A percentile compares a stretch with the other conserved stretches of the same genome.
phyloP scores from a whole-genome alignment of 2,797 vertebrate genomes.

The Monodelphis domestica region DNA sequence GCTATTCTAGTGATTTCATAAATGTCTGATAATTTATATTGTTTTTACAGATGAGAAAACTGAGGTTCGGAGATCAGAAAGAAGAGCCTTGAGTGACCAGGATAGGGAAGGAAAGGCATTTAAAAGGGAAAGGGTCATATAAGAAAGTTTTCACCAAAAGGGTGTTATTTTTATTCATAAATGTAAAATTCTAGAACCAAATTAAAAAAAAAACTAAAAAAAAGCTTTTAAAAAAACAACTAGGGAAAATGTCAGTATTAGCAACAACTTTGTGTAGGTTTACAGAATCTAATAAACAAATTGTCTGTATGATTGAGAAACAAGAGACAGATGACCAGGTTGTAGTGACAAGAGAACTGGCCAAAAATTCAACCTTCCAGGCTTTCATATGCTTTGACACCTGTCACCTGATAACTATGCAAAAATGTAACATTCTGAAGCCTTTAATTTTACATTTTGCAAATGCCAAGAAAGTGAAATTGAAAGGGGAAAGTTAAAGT shows the following conservation, averaged over 20 bases:
- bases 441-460: conserved; percentile 82
- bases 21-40: not conserved
- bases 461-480: conserved; percentile 74
- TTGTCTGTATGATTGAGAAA: conserved; percentile 8
- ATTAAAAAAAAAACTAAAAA: too few relatives aligned
- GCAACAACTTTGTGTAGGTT: not conserved
- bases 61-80: not conserved
- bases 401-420: conserved; percentile 77
- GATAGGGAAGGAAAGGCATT: not conserved
- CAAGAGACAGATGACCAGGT: not conserved
- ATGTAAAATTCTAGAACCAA: not conserved
- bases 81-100: not conserved
- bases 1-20: rapidly evolving
- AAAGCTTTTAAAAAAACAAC: too few relatives aligned
- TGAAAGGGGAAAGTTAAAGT: conserved; percentile 78
- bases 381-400: conserved; percentile 80
- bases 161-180: not conserved
- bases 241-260: not conserved
- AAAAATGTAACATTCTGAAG: conserved; percentile 83
- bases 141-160: not conserved
- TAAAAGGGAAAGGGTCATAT: not conserved
- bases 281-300: not conserved
- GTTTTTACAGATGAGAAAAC: not conserved
- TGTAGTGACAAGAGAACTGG: conserved; percentile 66
- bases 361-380: conserved; percentile 60